These are phyloP conservation scores for Nannoperca obscura DNA, from an alignment of 2,797 vertebrate genomes.

Conservation along the genomic window DNA sequence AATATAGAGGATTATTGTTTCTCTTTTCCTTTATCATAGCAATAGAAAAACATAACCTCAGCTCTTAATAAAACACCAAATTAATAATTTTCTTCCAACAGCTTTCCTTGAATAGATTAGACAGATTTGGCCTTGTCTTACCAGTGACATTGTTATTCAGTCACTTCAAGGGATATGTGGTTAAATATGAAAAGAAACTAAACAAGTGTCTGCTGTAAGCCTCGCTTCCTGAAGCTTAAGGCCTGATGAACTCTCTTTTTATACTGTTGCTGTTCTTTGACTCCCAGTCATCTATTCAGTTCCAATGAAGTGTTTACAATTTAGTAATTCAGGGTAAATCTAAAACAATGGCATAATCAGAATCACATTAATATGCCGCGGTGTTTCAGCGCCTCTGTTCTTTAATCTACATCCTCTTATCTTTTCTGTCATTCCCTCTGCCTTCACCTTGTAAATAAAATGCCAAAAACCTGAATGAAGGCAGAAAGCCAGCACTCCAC, in stretches of 20 bases:
- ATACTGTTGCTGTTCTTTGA: conserved; percentile 17
- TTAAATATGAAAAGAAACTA: conserved; percentile 22
- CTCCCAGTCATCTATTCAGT: conserved; percentile 40
- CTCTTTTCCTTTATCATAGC: neutral
- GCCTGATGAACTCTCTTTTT: conserved; percentile 7
- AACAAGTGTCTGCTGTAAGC: conserved; percentile 15
- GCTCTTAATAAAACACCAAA: conserved; percentile 6
- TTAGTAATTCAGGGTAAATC: conserved; percentile 35
- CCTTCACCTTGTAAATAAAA: conserved; percentile 59
- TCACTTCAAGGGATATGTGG: conserved; percentile 8
- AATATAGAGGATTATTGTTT: conserved; percentile 3
- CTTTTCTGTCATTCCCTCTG: conserved; percentile 38
- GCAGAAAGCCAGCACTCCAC: conserved; percentile 54
- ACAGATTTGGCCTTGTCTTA: conserved; percentile 38
- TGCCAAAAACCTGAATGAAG: conserved; percentile 62
- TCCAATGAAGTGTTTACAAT: conserved; percentile 38
- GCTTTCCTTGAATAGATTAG: conserved; percentile 31
- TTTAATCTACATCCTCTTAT: conserved; percentile 34
- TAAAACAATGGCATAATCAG: conserved; percentile 41
- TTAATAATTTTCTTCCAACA: conserved; percentile 6
- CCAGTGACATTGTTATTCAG: conserved; percentile 24
- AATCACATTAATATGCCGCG: conserved; percentile 19
- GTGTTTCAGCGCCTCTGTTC: conserved; percentile 8
- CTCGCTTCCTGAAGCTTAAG: conserved; percentile 11
- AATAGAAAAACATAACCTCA: conserved; percentile 1